phyloP scores from a whole-genome alignment of 2,797 vertebrate species.

The Amblyraja radiata region DNA sequence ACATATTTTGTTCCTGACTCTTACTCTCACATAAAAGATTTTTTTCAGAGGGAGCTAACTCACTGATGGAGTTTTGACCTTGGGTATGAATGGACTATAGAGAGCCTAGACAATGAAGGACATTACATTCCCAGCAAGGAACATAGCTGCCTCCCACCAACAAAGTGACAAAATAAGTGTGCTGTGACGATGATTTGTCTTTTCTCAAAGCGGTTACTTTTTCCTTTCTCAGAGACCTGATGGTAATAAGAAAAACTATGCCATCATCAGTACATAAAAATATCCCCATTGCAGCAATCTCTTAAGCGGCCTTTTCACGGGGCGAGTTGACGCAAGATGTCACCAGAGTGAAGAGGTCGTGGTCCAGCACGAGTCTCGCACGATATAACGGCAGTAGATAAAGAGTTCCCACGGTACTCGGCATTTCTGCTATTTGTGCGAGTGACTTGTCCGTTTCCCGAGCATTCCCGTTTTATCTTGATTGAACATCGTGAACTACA shows the following conservation, averaged over 20 bases:
- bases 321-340: too few relatives aligned
- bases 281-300: not conserved
- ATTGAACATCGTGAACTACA: too few relatives aligned
- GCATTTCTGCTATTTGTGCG: too few relatives aligned
- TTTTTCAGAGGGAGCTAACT: not conserved
- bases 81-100: not conserved
- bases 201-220: not conserved
- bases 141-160: not conserved
- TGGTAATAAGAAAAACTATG: not conserved
- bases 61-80: slow-evolving; percentile 13
- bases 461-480: too few relatives aligned
- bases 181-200: not conserved
- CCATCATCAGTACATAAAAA: not conserved
- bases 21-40: not conserved
- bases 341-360: too few relatives aligned
- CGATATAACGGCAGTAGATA: too few relatives aligned
- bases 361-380: too few relatives aligned
- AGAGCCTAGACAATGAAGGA: not conserved
- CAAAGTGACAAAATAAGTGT: not conserved
- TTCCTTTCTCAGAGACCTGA: not conserved
- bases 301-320: too few relatives aligned
- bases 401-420: too few relatives aligned
- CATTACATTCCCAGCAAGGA: not conserved
- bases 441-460: too few relatives aligned
- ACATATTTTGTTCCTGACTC: not conserved